Conservation (phyloP, 2,797 vertebrate species). For the Smutsia gigantea region DNA sequence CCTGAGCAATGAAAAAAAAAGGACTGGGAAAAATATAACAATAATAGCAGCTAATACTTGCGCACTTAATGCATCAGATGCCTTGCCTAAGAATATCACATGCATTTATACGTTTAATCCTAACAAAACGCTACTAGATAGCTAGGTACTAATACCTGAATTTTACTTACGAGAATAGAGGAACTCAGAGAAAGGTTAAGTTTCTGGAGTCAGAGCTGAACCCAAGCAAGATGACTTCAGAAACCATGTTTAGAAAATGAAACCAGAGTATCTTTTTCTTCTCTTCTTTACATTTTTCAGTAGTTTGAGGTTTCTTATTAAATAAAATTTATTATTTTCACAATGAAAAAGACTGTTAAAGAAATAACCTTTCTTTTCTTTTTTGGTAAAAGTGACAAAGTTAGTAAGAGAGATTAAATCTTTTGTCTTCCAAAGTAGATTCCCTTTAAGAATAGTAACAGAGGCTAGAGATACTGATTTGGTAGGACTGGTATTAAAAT, state of each 20-base stretch:
- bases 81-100: background rate
- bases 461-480: background rate
- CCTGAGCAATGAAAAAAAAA: background rate
- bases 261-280: conserved; percentile 1
- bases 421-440: background rate
- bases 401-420: background rate
- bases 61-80: no score
- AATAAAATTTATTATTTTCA: background rate
- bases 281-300: background rate
- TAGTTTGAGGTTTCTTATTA: background rate
- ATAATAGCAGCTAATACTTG: background rate
- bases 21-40: background rate
- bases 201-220: background rate
- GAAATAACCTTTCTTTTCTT: background rate
- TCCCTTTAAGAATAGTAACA: background rate
- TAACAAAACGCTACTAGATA: background rate
- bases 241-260: background rate
- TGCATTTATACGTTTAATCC: background rate
- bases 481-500: background rate
- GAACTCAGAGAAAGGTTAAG: background rate
- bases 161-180: background rate
- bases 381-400: background rate
- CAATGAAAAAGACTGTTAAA: background rate
- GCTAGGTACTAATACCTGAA: background rate
- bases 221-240: background rate